Conservation (phyloP, 2,888 invertebrate species). For the Drosophila mettleri region DNA sequence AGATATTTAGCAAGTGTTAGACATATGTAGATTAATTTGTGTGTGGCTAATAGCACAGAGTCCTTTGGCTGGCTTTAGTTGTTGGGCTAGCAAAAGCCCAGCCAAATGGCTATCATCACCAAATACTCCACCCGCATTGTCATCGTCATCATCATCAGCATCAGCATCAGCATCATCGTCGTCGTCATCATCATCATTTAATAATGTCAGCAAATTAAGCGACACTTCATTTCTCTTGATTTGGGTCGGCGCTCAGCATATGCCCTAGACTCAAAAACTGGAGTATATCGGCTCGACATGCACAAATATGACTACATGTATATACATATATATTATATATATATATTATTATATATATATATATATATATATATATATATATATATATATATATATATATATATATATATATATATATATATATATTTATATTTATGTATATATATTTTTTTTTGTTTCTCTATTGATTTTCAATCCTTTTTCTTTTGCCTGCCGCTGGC, state of each 20-base stretch:
- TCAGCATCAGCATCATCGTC: constrained; percentile 24
- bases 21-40: constrained; percentile 5
- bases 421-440: no score
- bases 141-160: constrained; percentile 20
- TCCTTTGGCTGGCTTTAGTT: constrained; percentile 22
- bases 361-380: neutral
- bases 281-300: constrained; percentile 11
- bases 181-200: constrained; percentile 32
- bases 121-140: constrained; percentile 27
- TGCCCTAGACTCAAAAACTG: constrained; percentile 32
- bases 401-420: neutral
- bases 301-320: neutral
- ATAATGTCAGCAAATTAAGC: constrained; percentile 84
- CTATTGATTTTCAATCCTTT: no score
- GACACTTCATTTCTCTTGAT: constrained; percentile 85
- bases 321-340: neutral
- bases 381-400: neutral
- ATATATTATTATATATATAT: neutral
- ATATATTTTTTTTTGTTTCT: no score
- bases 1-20: neutral
- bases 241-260: constrained; percentile 65
- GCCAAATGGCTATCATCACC: constrained; percentile 51
- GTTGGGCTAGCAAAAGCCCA: constrained; percentile 27
- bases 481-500: neutral
- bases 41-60: constrained; percentile 30